Evolutionary conservation across 2,113 vertebrate species (phyloP).

Genomic region (Chiloscyllium plagiosum): DNA sequence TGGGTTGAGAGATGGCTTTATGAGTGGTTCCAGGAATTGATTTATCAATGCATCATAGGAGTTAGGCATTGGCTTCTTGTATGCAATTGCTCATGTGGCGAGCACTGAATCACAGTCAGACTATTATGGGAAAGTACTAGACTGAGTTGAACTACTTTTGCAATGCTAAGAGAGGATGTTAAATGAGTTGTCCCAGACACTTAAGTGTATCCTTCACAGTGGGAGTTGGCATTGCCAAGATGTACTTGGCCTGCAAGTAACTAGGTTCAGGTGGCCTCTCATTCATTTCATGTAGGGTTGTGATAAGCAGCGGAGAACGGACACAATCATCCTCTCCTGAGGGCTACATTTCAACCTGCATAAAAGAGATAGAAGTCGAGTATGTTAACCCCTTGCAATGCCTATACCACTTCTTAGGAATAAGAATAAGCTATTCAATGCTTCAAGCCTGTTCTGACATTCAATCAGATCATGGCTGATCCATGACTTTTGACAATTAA

Average conservation of each 20-base stretch:
- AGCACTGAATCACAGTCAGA: not conserved
- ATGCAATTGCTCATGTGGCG: not conserved
- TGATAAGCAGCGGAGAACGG: not conserved
- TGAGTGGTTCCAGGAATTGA: not conserved
- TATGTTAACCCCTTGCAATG: not conserved
- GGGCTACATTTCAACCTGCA: not conserved
- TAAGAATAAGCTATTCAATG: not conserved
- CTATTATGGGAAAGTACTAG: not conserved
- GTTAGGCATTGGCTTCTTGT: not conserved
- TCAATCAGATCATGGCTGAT: not conserved
- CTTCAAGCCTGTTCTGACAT: not conserved
- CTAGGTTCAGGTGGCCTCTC: not conserved
- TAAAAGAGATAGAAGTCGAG: not conserved
- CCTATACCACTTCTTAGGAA: not conserved
- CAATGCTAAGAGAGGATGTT: not conserved
- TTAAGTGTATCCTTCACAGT: not conserved
- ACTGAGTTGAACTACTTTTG: not conserved
- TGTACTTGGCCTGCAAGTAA: not conserved
- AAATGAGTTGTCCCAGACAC: slow-evolving; percentile 24
- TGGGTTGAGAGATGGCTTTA: not conserved
- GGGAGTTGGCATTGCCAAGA: not conserved
- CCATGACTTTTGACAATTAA: not conserved
- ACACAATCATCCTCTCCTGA: not conserved
- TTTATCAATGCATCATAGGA: not conserved
- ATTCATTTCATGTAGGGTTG: not conserved